Evolutionary conservation across 2,888 invertebrate genomes (phyloP).

Genomic region (Priocnemis perturbator): DNA sequence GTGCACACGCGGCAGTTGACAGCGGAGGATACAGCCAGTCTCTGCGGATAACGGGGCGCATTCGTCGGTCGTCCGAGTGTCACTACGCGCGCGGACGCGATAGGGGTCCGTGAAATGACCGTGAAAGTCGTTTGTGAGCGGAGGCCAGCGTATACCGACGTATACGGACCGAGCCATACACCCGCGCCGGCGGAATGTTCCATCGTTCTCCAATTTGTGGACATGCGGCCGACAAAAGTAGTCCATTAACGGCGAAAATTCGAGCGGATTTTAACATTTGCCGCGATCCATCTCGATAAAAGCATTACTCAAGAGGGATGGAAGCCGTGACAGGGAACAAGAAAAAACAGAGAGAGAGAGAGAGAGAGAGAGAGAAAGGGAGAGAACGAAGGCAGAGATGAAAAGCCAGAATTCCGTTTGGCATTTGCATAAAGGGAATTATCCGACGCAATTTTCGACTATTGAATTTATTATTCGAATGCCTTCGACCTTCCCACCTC

Average conservation of each 20-base stretch:
- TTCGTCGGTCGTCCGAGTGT: conserved; percentile 24
- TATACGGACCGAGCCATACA: too few relatives aligned
- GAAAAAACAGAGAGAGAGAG: neutral
- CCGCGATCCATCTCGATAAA: too few relatives aligned
- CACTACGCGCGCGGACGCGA: neutral
- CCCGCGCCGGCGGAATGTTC: too few relatives aligned
- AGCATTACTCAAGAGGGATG: too few relatives aligned
- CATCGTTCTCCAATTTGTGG: too few relatives aligned
- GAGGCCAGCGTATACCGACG: neutral
- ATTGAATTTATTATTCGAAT: conserved; percentile 47
- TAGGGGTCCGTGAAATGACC: too few relatives aligned
- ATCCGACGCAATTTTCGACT: conserved; percentile 26
- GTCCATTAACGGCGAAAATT: too few relatives aligned
- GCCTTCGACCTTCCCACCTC: conserved; percentile 9
- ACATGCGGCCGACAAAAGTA: too few relatives aligned
- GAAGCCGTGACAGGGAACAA: too few relatives aligned
- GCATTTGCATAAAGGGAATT: conserved; percentile 19
- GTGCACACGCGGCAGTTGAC: conserved; percentile 14
- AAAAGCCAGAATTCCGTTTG: neutral
- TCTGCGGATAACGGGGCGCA: conserved; percentile 15
- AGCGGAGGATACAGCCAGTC: conserved; percentile 10
- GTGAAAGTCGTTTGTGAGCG: too few relatives aligned
- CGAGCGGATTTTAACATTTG: too few relatives aligned
- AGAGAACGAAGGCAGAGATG: neutral
- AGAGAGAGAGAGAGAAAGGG: neutral